Percentiles rank a stretch among this genome's conserved stretches.
phyloP scores from a whole-genome alignment of 2,888 invertebrate genomes.

The Anarsia innoxiella region DNA sequence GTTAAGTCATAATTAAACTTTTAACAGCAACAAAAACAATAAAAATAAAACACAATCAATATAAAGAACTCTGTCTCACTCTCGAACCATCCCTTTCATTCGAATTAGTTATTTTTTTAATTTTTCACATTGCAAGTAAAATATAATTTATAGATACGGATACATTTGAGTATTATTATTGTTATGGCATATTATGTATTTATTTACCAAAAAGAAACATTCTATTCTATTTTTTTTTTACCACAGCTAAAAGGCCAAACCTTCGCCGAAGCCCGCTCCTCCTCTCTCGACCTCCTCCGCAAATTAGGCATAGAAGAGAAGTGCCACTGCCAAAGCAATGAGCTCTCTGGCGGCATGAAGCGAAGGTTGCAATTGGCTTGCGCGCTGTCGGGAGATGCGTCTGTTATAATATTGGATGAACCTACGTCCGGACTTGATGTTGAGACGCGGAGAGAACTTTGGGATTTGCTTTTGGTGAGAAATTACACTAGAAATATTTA shows the following conservation, averaged over 20 bases:
- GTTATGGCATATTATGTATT: no score
- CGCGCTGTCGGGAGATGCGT: conserved; percentile 86
- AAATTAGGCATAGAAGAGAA: conserved; percentile 34
- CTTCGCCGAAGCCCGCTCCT: neutral
- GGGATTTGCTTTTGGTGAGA: conserved; percentile 33
- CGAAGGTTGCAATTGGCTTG: conserved; percentile 88
- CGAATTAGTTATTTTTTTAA: neutral
- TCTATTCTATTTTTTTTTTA: neutral
- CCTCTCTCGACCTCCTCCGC: conserved; percentile 24
- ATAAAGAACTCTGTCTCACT: neutral
- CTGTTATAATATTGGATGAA: conserved; percentile 80
- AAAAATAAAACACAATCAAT: no score
- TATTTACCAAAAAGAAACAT: no score
- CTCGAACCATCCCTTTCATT: neutral
- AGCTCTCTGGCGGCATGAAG: conserved; percentile 91
- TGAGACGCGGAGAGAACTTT: conserved; percentile 38
- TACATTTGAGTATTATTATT: no score
- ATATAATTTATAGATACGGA: no score
- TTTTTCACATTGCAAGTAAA: neutral
- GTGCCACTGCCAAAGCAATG: no score
- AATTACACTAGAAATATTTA: no score
- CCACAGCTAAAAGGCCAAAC: conserved; percentile 6
- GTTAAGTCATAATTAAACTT: no score
- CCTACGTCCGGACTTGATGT: conserved; percentile 77
- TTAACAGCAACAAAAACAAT: no score